Evolutionary conservation across 2,113 vertebrate species (phyloP).

Genomic region (Chionodraco myersi): DNA sequence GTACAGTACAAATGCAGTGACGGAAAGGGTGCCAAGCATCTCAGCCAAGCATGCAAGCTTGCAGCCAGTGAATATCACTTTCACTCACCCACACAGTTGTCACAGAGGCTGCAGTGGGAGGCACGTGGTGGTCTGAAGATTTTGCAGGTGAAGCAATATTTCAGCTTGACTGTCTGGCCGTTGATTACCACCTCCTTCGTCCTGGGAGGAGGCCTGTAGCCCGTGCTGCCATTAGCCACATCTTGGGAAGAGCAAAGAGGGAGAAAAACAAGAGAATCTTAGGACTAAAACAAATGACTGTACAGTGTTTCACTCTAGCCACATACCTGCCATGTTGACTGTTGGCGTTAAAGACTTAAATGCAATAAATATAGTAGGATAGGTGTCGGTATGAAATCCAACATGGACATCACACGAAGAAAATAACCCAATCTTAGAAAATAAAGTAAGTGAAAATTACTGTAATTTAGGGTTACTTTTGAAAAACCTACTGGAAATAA

Average conservation of each 20-base stretch:
- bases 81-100: constrained; percentile 97
- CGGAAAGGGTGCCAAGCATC: no score
- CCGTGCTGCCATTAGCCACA: constrained; percentile 93
- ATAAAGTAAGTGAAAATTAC: no score
- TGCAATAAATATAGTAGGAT: no score
- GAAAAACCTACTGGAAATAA: no score
- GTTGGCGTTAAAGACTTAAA: no score
- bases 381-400: no score
- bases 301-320: background rate
- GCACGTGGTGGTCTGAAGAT: constrained; percentile 98
- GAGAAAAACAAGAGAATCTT: background rate
- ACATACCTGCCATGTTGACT: no score
- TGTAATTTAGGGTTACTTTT: no score
- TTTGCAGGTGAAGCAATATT: constrained; percentile 99
- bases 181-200: constrained; percentile 97
- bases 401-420: no score
- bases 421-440: no score
- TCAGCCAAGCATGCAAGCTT: background rate
- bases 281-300: background rate
- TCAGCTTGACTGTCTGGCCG: constrained; percentile 96
- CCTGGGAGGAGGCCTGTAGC: constrained; percentile 95
- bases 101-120: constrained; percentile 98
- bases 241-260: constrained; percentile 79
- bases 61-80: background rate
- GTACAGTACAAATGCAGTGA: no score